Percentiles rank a stretch among this genome's conserved stretches.
Evolutionary conservation across 1,140 invertebrate genomes (phyloP).

Genomic region (Delia radicum): DNA sequence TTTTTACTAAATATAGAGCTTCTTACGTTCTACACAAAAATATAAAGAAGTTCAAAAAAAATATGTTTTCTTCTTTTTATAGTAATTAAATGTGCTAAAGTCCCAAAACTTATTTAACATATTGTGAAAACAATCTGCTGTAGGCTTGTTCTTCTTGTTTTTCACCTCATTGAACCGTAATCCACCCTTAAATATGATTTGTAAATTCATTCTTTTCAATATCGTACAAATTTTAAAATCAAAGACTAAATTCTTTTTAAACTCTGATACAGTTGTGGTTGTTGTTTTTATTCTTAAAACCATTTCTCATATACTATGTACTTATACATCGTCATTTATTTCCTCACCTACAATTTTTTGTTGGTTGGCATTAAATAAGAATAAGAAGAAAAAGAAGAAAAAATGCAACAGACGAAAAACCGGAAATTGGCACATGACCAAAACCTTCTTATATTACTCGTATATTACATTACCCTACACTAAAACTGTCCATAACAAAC

Average conservation of each 20-base stretch:
- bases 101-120: no score
- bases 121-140: not conserved
- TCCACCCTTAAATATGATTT: not conserved
- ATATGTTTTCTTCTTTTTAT: no score
- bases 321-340: not conserved
- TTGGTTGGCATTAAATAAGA: not conserved
- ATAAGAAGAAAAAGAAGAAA: no score
- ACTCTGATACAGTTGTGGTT: not conserved
- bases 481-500: no score
- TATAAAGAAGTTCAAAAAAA: no score
- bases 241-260: no score
- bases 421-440: constrained; percentile 17
- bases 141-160: not conserved
- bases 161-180: no score
- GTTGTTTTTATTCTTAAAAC: not conserved
- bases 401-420: constrained; percentile 19
- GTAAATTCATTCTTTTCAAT: not conserved
- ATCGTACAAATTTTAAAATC: not conserved
- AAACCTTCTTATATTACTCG: not conserved
- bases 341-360: not conserved
- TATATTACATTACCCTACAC: not conserved
- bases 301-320: not conserved
- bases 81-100: no score
- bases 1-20: no score
- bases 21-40: no score